Percentiles rank a stretch among this genome's conserved stretches.
phyloP scores from a whole-genome alignment of 1,140 invertebrate species.

The Adelges cooleyi region DNA sequence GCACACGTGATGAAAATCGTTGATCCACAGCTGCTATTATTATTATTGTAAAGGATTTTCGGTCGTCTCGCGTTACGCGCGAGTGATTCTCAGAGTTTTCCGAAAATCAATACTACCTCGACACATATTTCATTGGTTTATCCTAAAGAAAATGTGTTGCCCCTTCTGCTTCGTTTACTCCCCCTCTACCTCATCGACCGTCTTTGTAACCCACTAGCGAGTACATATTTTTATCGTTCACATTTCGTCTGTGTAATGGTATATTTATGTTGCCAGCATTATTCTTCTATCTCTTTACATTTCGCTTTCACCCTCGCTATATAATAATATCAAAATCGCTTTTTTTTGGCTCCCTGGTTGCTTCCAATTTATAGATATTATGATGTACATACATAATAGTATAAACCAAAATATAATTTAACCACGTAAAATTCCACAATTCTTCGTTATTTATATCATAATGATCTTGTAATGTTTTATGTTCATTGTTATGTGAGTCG shows the following conservation, averaged over 20 bases:
- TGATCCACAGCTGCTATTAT: not conserved
- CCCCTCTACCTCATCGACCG: too few relatives aligned
- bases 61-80: too few relatives aligned
- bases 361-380: too few relatives aligned
- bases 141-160: not conserved
- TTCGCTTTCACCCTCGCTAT: not conserved
- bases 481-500: too few relatives aligned
- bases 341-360: too few relatives aligned
- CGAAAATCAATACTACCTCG: not conserved
- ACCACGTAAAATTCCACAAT: not conserved
- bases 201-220: not conserved
- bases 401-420: not conserved
- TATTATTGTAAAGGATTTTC: too few relatives aligned
- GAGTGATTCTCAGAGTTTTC: not conserved
- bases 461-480: too few relatives aligned
- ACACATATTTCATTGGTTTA: not conserved
- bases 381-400: too few relatives aligned
- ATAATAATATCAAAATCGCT: too few relatives aligned
- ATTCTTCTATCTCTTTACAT: not conserved
- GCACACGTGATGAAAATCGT: not conserved
- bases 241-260: not conserved
- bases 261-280: not conserved
- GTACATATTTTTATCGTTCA: constrained; percentile 2
- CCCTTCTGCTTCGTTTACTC: not conserved
- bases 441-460: too few relatives aligned